Evolutionary conservation across 2,113 vertebrate genomes (phyloP), one percentile per base, ranked within the genome.

Genomic region (Poicephalus meyeri): DNA sequence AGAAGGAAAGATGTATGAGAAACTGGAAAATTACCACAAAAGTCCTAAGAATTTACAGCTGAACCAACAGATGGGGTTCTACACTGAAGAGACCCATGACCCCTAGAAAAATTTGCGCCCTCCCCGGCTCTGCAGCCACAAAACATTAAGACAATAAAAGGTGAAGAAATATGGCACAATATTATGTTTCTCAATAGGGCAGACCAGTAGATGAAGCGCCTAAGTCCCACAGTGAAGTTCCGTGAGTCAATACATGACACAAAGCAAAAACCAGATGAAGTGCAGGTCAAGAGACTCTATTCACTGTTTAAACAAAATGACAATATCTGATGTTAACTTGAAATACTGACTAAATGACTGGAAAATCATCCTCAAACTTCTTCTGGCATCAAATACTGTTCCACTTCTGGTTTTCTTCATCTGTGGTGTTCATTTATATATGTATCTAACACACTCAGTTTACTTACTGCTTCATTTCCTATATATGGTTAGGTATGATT

Each of bases 111-210:
- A 70, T 12, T 4, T 13, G 29, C 44, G 31, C 25, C 88, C 6
- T 4, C 39, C 10, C 11, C 25, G 4, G 9, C 24, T 47, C 13
- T 13, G 16, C 5, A 68, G 39, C 3, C 78, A 82, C 26, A 64
- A 65, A 93, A 83, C 11, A 49, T 8, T 16, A 2, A 50, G 6
- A 55, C 3, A 47, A 71, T 47, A 58, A 74, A 79, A 31, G 12
- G 7, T 52, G 26, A 83, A 60, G 28, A 88, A 74, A 73, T 7
- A 13, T 1, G 5, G 25, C 14, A 64, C 1, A 2, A 2, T 9
- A 29, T 16, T 49, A 44, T 0, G 0, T 4, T 80, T 80, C 64
- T 24, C 31, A 50, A 0, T 6, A 21, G 10, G 10, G 9, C 1
- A 80, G 19, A 68, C 10, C 58, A 58, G 31, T 1, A 58, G 28